Conservation (phyloP, 1,140 invertebrate genomes). For the Ylistrum balloti region DNA sequence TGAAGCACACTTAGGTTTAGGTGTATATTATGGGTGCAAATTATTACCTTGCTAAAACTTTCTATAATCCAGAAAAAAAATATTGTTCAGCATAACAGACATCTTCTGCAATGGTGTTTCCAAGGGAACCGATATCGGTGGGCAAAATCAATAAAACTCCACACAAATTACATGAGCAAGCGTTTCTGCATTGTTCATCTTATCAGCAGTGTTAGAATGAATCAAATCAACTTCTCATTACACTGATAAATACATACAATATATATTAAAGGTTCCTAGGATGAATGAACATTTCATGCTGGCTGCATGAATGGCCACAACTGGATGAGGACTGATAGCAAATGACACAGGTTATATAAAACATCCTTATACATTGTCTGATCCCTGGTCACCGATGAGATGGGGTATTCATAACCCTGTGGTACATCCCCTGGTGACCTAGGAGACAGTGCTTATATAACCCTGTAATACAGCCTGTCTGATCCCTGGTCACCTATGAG, state of each 20-base stretch:
- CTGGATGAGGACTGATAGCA: too few species aligned
- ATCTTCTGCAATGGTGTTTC: constrained; percentile 18
- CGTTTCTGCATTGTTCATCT: neutral
- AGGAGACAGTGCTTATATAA: too few species aligned
- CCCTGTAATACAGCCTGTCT: neutral
- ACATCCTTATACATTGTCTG: neutral
- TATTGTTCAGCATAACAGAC: constrained; percentile 1
- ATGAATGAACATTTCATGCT: too few species aligned
- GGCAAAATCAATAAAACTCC: neutral
- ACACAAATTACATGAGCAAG: neutral
- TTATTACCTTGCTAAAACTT: neutral
- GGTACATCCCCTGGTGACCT: neutral
- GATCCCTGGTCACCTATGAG: neutral
- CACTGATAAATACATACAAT: neutral
- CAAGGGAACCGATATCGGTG: neutral
- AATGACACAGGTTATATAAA: too few species aligned
- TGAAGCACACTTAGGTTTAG: too few species aligned
- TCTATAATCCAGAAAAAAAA: constrained; percentile 1
- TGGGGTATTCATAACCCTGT: neutral
- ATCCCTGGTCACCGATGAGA: neutral
- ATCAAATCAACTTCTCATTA: neutral
- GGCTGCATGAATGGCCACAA: too few species aligned
- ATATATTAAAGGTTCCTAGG: too few species aligned
- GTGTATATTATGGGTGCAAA: neutral
- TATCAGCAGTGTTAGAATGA: neutral